These are phyloP conservation scores for Epsilonema sp. DNA, from an alignment of 2,888 invertebrate species.

Conservation along the genomic window DNA sequence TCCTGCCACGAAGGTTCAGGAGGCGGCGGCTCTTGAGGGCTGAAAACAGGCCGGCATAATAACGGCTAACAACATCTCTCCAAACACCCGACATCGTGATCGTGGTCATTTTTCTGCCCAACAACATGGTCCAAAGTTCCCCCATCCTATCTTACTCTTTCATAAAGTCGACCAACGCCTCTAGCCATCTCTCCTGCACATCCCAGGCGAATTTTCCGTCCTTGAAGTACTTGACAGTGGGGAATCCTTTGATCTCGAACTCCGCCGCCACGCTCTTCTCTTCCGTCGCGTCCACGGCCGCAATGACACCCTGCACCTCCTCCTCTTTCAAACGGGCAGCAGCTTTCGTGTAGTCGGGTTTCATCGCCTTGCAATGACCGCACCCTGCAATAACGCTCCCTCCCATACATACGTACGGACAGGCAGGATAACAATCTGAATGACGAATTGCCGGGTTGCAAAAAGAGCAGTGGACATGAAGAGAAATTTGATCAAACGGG, in stretches of 20 bases:
- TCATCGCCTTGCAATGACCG: conserved; percentile 65
- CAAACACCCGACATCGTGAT: too few species aligned
- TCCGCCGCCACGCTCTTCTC: conserved; percentile 11
- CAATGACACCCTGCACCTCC: conserved; percentile 37
- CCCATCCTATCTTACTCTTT: conserved; percentile 39
- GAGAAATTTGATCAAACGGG: too few species aligned
- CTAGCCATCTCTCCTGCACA: too few species aligned
- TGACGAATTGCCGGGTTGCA: too few species aligned
- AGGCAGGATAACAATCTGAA: too few species aligned
- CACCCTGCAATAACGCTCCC: conserved; percentile 40
- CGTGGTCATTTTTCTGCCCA: too few species aligned
- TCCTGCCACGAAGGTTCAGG: conserved; percentile 59
- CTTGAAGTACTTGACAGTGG: conserved; percentile 55
- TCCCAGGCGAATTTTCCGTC: conserved; percentile 51
- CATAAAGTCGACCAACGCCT: conserved; percentile 62
- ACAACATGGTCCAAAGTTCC: conserved; percentile 6
- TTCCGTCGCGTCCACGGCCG: conserved; percentile 59
- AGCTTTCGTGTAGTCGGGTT: conserved; percentile 64
- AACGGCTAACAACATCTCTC: not conserved
- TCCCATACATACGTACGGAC: too few species aligned
- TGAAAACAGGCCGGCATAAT: conserved; percentile 16
- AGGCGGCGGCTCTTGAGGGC: conserved; percentile 54
- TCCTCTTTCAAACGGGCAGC: conserved; percentile 49
- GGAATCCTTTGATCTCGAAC: conserved; percentile 51
- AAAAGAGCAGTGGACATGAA: too few species aligned